phyloP scores from a whole-genome alignment of 2,113 vertebrate species.

The Pongo pygmaeus region DNA sequence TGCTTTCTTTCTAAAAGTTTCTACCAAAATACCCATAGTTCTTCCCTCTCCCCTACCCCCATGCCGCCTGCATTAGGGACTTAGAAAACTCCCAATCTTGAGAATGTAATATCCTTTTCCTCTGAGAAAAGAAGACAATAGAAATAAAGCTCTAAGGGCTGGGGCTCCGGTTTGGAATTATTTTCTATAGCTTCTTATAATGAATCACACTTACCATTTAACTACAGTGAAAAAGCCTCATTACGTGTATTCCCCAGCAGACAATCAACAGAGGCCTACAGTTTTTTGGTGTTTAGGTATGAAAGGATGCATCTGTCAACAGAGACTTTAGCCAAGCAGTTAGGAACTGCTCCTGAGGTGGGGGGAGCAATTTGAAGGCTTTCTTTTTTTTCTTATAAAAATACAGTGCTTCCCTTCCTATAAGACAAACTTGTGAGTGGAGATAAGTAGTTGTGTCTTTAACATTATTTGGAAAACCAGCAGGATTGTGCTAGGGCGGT shows the following conservation, averaged over 20 bases:
- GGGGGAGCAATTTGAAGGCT: background rate
- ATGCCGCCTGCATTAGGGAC: background rate
- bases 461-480: background rate
- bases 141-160: background rate
- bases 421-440: background rate
- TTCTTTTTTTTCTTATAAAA: background rate
- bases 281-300: background rate
- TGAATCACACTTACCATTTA: background rate
- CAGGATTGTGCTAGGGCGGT: background rate
- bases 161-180: background rate
- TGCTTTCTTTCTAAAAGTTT: background rate
- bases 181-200: background rate
- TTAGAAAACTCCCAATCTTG: background rate
- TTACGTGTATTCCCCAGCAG: background rate
- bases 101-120: background rate
- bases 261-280: background rate
- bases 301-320: background rate
- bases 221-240: background rate
- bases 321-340: background rate
- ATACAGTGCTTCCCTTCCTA: background rate
- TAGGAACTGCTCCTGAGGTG: background rate
- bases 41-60: background rate
- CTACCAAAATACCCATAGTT: background rate
- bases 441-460: background rate
- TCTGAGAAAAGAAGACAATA: background rate